phyloP scores from a whole-genome alignment of 2,113 vertebrate genomes.

The Chloebia gouldiae region DNA sequence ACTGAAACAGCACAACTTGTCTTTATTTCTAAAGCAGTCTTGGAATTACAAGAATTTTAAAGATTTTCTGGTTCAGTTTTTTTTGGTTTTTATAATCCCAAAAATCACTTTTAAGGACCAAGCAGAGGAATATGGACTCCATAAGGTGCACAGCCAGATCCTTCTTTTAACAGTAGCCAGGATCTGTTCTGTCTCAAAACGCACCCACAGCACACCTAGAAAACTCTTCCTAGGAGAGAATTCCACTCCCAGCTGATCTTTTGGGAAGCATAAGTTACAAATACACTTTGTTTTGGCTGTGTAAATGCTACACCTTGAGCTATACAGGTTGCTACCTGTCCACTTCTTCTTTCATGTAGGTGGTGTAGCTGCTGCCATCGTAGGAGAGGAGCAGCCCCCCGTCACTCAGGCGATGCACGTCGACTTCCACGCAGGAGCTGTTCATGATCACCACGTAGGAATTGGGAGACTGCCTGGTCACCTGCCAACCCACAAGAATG shows the following conservation, averaged over 20 bases:
- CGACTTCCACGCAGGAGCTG: conserved; percentile 86
- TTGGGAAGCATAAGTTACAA: neutral
- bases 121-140: neutral
- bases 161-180: neutral
- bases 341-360: conserved; percentile 98
- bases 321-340: conserved; percentile 79
- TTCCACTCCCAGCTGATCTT: neutral
- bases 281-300: neutral
- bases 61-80: neutral
- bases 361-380: conserved; percentile 98
- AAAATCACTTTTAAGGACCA: neutral
- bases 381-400: conserved; percentile 94
- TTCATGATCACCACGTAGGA: conserved; percentile 99
- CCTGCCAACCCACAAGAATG: conserved; percentile 52
- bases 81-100: neutral
- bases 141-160: neutral
- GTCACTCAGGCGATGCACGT: conserved; percentile 94
- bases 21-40: neutral
- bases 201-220: fast-evolving
- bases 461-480: conserved; percentile 95
- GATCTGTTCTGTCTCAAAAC: neutral
- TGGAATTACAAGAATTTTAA: neutral
- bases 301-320: neutral
- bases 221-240: neutral
- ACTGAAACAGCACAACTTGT: neutral